Percentiles rank a stretch among this genome's conserved stretches.
Conservation (phyloP, 2,888 invertebrate species). For the Nephrotoma appendiculata region DNA sequence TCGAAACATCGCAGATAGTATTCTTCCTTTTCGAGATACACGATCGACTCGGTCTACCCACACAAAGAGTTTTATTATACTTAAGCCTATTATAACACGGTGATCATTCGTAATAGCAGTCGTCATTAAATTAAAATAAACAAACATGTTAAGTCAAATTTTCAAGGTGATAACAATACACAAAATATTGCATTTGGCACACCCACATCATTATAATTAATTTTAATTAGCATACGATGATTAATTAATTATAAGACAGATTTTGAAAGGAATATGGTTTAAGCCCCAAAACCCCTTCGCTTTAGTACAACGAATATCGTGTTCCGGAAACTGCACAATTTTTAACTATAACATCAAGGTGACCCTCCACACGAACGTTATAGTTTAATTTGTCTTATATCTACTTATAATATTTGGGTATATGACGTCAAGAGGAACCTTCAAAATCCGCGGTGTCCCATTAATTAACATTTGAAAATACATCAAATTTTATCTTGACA, state of each 20-base stretch:
- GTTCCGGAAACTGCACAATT: not conserved
- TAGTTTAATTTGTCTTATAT: not conserved
- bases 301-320: not conserved
- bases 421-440: not conserved
- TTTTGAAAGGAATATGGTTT: not conserved
- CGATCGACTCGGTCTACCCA: too few relatives aligned
- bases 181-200: not conserved
- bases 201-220: not conserved
- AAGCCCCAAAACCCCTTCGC: not conserved
- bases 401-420: not conserved
- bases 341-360: not conserved
- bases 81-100: too few relatives aligned
- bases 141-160: too few relatives aligned
- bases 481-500: not conserved
- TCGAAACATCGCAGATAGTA: too few relatives aligned
- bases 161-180: not conserved
- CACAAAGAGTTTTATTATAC: too few relatives aligned
- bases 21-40: too few relatives aligned
- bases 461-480: not conserved
- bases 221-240: not conserved
- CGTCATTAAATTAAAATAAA: too few relatives aligned
- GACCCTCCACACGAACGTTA: not conserved
- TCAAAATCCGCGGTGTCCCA: not conserved
- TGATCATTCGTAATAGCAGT: too few relatives aligned
- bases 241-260: not conserved